phyloP scores from a whole-genome alignment of 2,888 invertebrate species.

The Erebia ligea region DNA sequence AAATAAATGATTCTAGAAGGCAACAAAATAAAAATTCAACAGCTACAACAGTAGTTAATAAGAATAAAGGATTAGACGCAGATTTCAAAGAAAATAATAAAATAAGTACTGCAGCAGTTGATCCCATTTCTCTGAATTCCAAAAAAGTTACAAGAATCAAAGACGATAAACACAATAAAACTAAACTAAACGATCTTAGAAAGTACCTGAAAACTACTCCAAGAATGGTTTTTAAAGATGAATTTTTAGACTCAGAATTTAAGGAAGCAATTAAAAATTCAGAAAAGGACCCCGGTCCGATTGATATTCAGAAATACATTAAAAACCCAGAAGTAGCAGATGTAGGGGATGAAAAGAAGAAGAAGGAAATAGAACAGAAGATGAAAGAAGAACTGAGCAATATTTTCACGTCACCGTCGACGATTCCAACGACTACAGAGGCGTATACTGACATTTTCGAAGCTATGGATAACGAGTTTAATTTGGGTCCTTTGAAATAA shows the following conservation, averaged over 20 bases:
- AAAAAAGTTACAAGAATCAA: not conserved
- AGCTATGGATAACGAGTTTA: conserved; percentile 40
- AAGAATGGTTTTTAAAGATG: not conserved
- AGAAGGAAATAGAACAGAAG: conserved; percentile 33
- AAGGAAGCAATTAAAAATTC: not conserved
- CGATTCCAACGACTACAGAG: conserved; percentile 24
- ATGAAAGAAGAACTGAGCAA: conserved; percentile 39
- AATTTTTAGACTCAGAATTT: not conserved
- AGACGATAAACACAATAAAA: not conserved
- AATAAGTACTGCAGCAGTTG: too few relatives aligned
- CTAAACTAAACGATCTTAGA: not conserved
- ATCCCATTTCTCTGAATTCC: too few relatives aligned
- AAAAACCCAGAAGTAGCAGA: conserved; percentile 31
- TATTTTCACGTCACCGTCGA: conserved; percentile 24
- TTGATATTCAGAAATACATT: conserved; percentile 32
- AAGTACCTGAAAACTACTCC: not conserved
- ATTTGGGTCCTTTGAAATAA: conserved; percentile 26
- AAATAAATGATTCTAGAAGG: not conserved
- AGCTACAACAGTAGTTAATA: not conserved
- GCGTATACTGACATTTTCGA: conserved; percentile 38
- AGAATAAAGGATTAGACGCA: not conserved
- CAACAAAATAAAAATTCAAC: not conserved
- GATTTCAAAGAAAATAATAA: not conserved
- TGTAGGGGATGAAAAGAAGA: conserved; percentile 26
- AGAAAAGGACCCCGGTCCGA: not conserved